Evolutionary conservation across 2,113 vertebrate genomes (phyloP).

Genomic region (Labeo catla): DNA sequence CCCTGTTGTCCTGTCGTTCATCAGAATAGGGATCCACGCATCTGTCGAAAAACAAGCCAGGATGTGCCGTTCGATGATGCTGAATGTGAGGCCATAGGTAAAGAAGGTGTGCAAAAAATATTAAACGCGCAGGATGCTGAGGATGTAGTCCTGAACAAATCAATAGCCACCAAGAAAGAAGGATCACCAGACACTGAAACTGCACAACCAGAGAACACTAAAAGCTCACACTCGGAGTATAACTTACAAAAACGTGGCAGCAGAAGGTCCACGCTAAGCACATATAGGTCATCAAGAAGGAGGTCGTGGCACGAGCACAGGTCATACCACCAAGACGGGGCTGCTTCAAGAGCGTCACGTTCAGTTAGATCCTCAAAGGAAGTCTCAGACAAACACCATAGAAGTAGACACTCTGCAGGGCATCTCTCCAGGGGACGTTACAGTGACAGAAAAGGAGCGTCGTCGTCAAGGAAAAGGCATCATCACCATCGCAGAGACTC

Average conservation of each 20-base stretch:
- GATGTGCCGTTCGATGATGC: constrained; percentile 55
- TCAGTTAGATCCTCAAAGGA: constrained; percentile 9
- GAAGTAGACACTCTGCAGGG: constrained; percentile 31
- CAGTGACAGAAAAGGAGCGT: constrained; percentile 4
- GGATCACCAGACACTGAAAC: background rate
- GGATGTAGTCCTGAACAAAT: background rate
- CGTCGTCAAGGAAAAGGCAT: constrained; percentile 26
- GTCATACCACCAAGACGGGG: constrained; percentile 16
- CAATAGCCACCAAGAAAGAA: background rate
- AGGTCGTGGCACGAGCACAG: constrained; percentile 33
- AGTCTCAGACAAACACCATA: background rate
- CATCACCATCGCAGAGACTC: constrained; percentile 26
- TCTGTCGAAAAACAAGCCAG: constrained; percentile 76
- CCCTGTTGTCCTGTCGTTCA: constrained; percentile 56
- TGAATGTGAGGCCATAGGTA: constrained; percentile 50
- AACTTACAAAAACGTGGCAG: constrained; percentile 26
- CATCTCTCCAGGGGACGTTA: background rate
- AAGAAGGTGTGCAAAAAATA: constrained; percentile 1
- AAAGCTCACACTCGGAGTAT: constrained; percentile 18
- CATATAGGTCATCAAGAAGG: constrained; percentile 13
- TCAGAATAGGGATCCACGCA: constrained; percentile 71
- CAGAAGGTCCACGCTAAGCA: constrained; percentile 1
- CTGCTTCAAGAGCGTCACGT: constrained; percentile 25
- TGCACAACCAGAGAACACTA: background rate
- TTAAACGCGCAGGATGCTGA: background rate